These are phyloP conservation scores for Epinotia bilunana DNA, from an alignment of 2,888 invertebrate species.

Conservation along the genomic window DNA sequence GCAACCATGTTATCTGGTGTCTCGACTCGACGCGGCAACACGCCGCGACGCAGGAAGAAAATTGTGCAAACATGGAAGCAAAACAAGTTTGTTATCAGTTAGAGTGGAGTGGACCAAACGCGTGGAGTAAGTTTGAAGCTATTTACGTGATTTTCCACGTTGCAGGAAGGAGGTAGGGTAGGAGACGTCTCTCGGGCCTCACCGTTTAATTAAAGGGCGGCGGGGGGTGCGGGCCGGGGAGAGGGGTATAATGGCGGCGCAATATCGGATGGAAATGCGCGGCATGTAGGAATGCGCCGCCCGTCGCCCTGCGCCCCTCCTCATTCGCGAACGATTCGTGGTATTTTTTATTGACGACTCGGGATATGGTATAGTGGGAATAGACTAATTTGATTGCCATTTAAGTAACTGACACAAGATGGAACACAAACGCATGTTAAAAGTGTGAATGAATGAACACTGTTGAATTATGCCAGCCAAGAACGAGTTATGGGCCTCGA, in stretches of 20 bases:
- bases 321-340: slow-evolving; percentile 81
- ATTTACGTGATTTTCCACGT: slow-evolving; percentile 82
- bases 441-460: too few relatives aligned
- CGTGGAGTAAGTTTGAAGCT: slow-evolving; percentile 72
- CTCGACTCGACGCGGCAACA: background rate
- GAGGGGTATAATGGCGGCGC: slow-evolving; percentile 83
- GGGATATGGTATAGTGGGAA: slow-evolving; percentile 73
- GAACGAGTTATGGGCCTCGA: background rate
- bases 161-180: slow-evolving; percentile 76
- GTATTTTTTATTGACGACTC: slow-evolving; percentile 84
- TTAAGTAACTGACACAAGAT: background rate
- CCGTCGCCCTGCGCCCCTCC: slow-evolving; percentile 71
- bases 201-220: slow-evolving; percentile 84
- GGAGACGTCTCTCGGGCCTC: slow-evolving; percentile 81
- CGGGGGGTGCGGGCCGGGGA: slow-evolving; percentile 70
- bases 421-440: background rate
- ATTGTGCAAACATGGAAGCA: slow-evolving; percentile 49
- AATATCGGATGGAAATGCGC: slow-evolving; percentile 85
- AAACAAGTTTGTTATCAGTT: slow-evolving; percentile 60
- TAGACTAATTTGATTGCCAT: slow-evolving; percentile 61
- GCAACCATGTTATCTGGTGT: slow-evolving; percentile 11
- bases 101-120: slow-evolving; percentile 57
- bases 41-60: slow-evolving; percentile 33
- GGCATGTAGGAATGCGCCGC: slow-evolving; percentile 84
- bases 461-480: background rate